phyloP scores from a whole-genome alignment of 2,797 vertebrate genomes.

The Microctenopoma lineatum region DNA sequence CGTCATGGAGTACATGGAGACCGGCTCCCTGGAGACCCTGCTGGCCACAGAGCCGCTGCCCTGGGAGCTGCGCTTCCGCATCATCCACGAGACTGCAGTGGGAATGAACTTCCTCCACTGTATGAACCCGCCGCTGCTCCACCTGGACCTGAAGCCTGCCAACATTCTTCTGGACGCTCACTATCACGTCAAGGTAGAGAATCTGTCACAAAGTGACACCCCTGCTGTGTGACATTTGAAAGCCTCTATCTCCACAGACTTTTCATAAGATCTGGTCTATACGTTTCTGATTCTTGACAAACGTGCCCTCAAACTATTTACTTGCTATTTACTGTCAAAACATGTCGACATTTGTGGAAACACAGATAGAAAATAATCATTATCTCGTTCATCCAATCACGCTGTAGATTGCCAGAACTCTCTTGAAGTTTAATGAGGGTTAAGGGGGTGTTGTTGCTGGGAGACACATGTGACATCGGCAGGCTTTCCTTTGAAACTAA shows the following conservation, averaged over 20 bases:
- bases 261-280: no score
- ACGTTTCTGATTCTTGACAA: no score
- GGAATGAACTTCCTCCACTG: slow-evolving; percentile 99
- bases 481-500: background rate
- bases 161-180: slow-evolving; percentile 98
- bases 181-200: slow-evolving; percentile 93
- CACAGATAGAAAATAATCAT: no score
- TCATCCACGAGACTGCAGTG: slow-evolving; percentile 95
- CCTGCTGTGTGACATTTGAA: background rate
- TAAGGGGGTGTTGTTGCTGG: slow-evolving; percentile 1
- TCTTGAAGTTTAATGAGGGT: background rate
- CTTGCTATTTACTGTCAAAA: no score
- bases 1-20: slow-evolving; percentile 99
- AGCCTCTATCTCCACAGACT: background rate
- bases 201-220: background rate
- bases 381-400: no score
- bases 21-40: slow-evolving; percentile 94
- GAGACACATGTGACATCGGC: background rate
- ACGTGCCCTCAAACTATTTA: no score
- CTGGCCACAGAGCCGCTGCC: slow-evolving; percentile 92
- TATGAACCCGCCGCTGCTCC: slow-evolving; percentile 95
- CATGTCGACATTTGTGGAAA: no score
- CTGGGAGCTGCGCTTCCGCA: slow-evolving; percentile 96
- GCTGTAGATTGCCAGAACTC: background rate
- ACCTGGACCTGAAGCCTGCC: slow-evolving; percentile 97